A percentile compares a stretch with the other conserved stretches of the same genome.
Conservation (phyloP, 2,797 vertebrate species). For the Anas capensis region DNA sequence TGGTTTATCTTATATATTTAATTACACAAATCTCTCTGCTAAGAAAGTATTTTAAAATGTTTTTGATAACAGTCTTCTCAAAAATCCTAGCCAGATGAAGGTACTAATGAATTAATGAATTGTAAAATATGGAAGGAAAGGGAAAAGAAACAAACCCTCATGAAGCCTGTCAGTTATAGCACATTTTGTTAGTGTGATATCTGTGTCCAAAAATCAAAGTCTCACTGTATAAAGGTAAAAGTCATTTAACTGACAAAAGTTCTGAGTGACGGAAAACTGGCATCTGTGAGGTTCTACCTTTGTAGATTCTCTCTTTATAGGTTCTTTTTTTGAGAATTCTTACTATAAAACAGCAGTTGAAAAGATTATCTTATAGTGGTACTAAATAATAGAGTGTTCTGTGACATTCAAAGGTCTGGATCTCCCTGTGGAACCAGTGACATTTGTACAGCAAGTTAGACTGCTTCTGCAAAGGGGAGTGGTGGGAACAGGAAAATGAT, state of each 20-base stretch:
- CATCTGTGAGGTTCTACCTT: conserved; percentile 35
- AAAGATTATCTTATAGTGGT: conserved; percentile 74
- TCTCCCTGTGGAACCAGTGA: conserved; percentile 73
- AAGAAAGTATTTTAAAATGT: background rate
- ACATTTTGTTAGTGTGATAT: conserved; percentile 50
- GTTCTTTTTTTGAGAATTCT: conserved; percentile 71
- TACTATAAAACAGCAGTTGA: conserved; percentile 72
- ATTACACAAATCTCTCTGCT: background rate
- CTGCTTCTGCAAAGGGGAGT: conserved; percentile 42
- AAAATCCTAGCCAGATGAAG: background rate
- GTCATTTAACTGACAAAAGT: conserved; percentile 62
- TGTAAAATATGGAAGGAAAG: background rate
- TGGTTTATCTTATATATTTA: background rate
- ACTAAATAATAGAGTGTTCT: conserved; percentile 76
- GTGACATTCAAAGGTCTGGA: conserved; percentile 68
- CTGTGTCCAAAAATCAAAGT: conserved; percentile 54
- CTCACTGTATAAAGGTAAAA: conserved; percentile 58
- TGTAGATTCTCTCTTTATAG: conserved; percentile 56
- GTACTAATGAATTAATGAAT: background rate
- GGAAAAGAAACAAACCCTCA: background rate
- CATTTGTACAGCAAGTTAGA: conserved; percentile 75
- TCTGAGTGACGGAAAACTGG: conserved; percentile 60
- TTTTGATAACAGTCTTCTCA: background rate
- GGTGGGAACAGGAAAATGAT: conserved; percentile 33
- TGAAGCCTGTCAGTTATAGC: background rate